A percentile compares a stretch with the other conserved stretches of the same genome.
Conservation (phyloP, 2,113 vertebrate genomes). For the Pachypanchax playfairii region DNA sequence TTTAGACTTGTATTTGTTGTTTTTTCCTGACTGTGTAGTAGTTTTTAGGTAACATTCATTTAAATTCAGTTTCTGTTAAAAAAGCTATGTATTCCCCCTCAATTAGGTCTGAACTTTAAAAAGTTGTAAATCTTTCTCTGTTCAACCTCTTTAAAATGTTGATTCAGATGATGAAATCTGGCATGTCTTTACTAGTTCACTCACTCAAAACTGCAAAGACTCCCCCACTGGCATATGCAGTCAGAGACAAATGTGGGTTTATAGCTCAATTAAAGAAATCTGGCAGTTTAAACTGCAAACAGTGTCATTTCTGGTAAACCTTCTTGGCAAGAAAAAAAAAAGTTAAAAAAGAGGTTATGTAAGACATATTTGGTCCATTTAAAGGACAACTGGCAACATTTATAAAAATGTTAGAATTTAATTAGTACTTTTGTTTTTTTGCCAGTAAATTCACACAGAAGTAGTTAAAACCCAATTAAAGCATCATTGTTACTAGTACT, state of each 20-base stretch:
- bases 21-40: background rate
- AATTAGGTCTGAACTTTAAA: background rate
- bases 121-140: background rate
- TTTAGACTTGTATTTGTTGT: too few species aligned
- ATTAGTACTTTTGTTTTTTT: too few species aligned
- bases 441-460: too few species aligned
- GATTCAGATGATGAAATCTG: constrained; percentile 21
- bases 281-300: background rate
- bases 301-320: background rate
- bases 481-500: too few species aligned
- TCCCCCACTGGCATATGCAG: background rate
- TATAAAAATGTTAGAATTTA: too few species aligned
- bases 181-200: constrained; percentile 17
- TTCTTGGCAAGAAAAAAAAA: background rate
- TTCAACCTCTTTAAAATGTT: constrained; percentile 6
- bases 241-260: constrained; percentile 11
- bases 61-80: constrained; percentile 2
- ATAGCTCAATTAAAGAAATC: background rate
- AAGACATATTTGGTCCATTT: background rate
- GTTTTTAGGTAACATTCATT: background rate
- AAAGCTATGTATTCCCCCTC: background rate
- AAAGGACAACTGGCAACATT: too few species aligned
- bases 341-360: background rate
- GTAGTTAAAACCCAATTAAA: too few species aligned
- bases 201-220: constrained; percentile 2